A percentile compares a stretch with the other conserved stretches of the same genome.
Evolutionary conservation across 2,888 invertebrate species (phyloP).

Genomic region (Cantharis lateralis): DNA sequence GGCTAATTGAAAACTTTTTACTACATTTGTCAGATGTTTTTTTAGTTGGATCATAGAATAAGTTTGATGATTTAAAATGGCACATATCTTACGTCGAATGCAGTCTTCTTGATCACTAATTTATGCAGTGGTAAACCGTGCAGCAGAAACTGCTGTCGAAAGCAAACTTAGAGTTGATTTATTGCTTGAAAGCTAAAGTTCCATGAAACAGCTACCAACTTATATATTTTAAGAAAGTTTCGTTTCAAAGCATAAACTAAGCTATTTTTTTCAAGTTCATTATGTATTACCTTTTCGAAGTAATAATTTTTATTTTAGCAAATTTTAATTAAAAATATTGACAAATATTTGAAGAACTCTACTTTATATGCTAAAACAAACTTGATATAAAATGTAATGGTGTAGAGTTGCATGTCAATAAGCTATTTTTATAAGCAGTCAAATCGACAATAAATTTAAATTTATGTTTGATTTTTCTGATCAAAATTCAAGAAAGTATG

Average conservation of each 20-base stretch:
- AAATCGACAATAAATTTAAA: conserved; percentile 39
- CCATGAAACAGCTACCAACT: conserved; percentile 32
- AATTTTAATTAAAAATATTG: conserved; percentile 21
- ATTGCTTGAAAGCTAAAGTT: conserved; percentile 31
- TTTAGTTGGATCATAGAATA: conserved; percentile 11
- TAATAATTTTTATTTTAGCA: background rate
- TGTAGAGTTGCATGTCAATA: conserved; percentile 20
- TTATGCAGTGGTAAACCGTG: conserved; percentile 34
- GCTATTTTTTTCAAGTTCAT: conserved; percentile 18
- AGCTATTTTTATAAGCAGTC: conserved; percentile 28
- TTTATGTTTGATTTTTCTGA: conserved; percentile 40
- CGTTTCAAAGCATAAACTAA: conserved; percentile 21
- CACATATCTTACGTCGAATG: conserved; percentile 33
- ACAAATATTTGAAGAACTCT: background rate
- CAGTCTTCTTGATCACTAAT: conserved; percentile 33
- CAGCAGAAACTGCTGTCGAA: conserved; percentile 34
- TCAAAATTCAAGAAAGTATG: conserved; percentile 37
- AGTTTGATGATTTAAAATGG: conserved; percentile 28
- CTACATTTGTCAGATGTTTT: background rate
- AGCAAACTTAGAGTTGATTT: conserved; percentile 33
- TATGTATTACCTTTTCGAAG: conserved; percentile 7
- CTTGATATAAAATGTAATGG: conserved; percentile 1
- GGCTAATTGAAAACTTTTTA: background rate
- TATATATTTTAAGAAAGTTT: conserved; percentile 31
- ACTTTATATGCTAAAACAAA: background rate